phyloP scores from a whole-genome alignment of 2,797 vertebrate species.

The Pyrocephalus nanus region DNA sequence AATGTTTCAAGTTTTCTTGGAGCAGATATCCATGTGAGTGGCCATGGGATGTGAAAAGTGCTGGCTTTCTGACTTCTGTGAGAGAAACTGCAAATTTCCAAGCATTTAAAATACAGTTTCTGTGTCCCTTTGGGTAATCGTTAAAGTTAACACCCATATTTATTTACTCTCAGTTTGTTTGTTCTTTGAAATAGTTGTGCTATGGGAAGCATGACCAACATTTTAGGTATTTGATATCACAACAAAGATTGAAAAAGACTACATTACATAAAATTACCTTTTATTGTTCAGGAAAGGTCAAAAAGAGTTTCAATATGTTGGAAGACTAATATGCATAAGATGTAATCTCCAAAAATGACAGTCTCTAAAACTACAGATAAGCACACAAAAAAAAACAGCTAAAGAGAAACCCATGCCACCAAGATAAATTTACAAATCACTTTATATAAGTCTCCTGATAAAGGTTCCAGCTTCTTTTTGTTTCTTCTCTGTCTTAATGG shows the following conservation, averaged over 20 bases:
- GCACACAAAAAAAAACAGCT: not conserved
- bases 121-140: not conserved
- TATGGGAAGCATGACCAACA: not conserved
- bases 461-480: not conserved
- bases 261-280: not conserved
- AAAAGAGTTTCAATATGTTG: not conserved
- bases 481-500: not conserved
- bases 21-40: accelerated
- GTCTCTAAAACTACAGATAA: not conserved
- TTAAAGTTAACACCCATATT: not conserved
- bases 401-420: not conserved
- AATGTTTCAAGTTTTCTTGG: not conserved
- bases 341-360: constrained; percentile 1
- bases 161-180: not conserved
- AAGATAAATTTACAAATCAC: not conserved
- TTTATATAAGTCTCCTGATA: not conserved
- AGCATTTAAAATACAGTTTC: not conserved
- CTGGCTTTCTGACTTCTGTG: not conserved
- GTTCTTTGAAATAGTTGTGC: not conserved
- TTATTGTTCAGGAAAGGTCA: not conserved
- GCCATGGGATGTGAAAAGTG: not conserved
- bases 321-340: not conserved
- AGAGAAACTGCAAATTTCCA: not conserved
- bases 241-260: not conserved
- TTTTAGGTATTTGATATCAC: not conserved